Conservation (phyloP, 2,888 invertebrate species). For the Stenodera caucasica region DNA sequence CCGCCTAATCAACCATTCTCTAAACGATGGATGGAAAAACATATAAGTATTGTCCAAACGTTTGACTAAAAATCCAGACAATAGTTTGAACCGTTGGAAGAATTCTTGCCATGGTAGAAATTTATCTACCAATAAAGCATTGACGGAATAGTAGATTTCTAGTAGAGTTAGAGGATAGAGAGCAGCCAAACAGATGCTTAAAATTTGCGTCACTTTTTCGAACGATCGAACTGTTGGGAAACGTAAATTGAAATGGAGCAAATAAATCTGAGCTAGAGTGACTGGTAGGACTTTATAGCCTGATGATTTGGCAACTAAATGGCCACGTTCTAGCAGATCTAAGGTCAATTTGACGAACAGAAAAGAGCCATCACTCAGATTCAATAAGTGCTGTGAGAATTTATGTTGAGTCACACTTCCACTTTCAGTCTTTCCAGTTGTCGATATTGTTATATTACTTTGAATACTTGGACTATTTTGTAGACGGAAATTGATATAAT, state of each 20-base stretch:
- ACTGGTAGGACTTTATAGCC: slow-evolving; percentile 92
- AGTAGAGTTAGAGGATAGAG: slow-evolving; percentile 86
- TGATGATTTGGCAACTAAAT: slow-evolving; percentile 89
- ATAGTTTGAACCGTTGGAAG: slow-evolving; percentile 79
- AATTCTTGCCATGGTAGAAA: slow-evolving; percentile 91
- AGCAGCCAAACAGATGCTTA: slow-evolving; percentile 89
- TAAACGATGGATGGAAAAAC: slow-evolving; percentile 97
- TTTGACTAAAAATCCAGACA: slow-evolving; percentile 87
- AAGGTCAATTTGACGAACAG: slow-evolving; percentile 88
- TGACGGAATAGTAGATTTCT: slow-evolving; percentile 92
- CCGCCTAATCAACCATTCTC: slow-evolving; percentile 92
- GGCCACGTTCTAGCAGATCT: slow-evolving; percentile 89
- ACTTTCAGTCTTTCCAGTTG: slow-evolving; percentile 67
- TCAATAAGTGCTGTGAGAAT: slow-evolving; percentile 83
- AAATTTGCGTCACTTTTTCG: slow-evolving; percentile 84
- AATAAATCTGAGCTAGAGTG: slow-evolving; percentile 84
- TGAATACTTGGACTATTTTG: slow-evolving; percentile 81
- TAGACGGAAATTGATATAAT: slow-evolving; percentile 83
- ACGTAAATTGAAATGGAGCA: slow-evolving; percentile 86
- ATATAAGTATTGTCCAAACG: slow-evolving; percentile 92
- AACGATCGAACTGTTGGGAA: slow-evolving; percentile 91
- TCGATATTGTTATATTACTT: slow-evolving; percentile 69
- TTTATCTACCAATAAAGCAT: slow-evolving; percentile 77
- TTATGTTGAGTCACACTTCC: slow-evolving; percentile 70
- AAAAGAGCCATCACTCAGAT: slow-evolving; percentile 85